phyloP scores from a whole-genome alignment of 2,113 vertebrate species.

The Opisthocomus hoazin region DNA sequence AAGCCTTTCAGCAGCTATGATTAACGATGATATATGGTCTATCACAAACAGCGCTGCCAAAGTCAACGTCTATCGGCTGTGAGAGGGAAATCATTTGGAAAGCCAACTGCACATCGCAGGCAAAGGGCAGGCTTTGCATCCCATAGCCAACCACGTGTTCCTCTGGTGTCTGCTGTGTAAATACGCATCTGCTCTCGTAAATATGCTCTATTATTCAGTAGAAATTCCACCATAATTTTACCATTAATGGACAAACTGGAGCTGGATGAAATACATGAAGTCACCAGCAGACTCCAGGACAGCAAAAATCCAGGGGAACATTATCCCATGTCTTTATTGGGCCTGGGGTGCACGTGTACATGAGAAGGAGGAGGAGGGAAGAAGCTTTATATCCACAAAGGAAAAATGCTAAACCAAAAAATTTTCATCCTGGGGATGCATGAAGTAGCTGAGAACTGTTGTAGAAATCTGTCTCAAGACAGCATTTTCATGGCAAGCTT shows the following conservation, averaged over 20 bases:
- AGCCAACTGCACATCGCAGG: constrained; percentile 42
- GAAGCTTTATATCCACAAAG: not conserved
- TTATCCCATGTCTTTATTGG: not conserved
- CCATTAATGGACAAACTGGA: not conserved
- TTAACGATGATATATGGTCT: constrained; percentile 45
- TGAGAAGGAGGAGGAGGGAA: not conserved
- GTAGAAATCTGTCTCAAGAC: not conserved
- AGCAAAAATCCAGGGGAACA: not conserved
- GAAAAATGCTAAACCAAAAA: not conserved
- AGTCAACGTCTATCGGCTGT: constrained; percentile 46
- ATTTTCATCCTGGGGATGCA: not conserved
- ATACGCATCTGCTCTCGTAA: constrained; percentile 23
- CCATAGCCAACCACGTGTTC: not conserved
- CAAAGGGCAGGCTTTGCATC: constrained; percentile 42
- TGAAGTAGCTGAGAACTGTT: not conserved
- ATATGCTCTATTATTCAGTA: not conserved
- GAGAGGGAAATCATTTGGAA: constrained; percentile 56
- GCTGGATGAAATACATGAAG: not conserved
- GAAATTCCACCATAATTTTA: constrained; percentile 19
- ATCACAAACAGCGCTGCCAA: constrained; percentile 57
- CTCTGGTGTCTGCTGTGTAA: constrained; percentile 36
- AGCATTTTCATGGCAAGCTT: not conserved
- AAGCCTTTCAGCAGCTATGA: constrained; percentile 49
- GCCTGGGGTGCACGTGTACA: not conserved
- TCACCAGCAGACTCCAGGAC: not conserved